Evolutionary conservation across 2,797 vertebrate species (phyloP).

Genomic region (Neolamprologus multifasciatus): DNA sequence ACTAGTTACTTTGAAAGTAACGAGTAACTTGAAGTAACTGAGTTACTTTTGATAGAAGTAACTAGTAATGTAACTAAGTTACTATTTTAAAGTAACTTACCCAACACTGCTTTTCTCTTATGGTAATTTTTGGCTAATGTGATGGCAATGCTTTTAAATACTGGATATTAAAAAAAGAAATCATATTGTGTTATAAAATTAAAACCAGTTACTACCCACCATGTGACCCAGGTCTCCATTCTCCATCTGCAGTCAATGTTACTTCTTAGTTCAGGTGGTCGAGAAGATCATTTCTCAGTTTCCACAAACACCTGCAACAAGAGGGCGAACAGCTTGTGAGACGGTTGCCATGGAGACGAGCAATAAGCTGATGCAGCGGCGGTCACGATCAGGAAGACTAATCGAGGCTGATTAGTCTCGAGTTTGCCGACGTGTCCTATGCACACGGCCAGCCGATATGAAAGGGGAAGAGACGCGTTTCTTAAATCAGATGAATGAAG

Average conservation of each 20-base stretch:
- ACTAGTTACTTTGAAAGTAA: too few species aligned
- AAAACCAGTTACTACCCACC: conserved; percentile 54
- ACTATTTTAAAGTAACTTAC: too few species aligned
- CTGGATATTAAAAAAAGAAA: not conserved
- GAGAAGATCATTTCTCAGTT: not conserved
- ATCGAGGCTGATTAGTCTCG: not conserved
- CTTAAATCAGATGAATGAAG: not conserved
- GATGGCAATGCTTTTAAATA: not conserved
- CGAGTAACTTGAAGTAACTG: too few species aligned
- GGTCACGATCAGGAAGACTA: not conserved
- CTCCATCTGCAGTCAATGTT: conserved; percentile 74
- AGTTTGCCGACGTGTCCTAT: not conserved
- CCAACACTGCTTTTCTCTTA: not conserved
- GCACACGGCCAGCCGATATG: not conserved
- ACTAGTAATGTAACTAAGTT: too few species aligned
- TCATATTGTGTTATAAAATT: not conserved
- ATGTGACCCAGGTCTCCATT: conserved; percentile 93
- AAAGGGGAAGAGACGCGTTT: not conserved
- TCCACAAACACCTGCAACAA: conserved; percentile 39
- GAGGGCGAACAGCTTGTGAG: conserved; percentile 6
- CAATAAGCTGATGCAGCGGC: not conserved
- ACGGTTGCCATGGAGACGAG: conserved; percentile 24
- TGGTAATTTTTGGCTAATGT: not conserved
- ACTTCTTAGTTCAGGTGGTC: not conserved
- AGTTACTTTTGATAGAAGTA: too few species aligned